Percentiles rank a stretch among this genome's conserved stretches.
These are phyloP conservation scores for Halichoerus grypus DNA, from an alignment of 2,113 vertebrate genomes.

Conservation along the genomic window DNA sequence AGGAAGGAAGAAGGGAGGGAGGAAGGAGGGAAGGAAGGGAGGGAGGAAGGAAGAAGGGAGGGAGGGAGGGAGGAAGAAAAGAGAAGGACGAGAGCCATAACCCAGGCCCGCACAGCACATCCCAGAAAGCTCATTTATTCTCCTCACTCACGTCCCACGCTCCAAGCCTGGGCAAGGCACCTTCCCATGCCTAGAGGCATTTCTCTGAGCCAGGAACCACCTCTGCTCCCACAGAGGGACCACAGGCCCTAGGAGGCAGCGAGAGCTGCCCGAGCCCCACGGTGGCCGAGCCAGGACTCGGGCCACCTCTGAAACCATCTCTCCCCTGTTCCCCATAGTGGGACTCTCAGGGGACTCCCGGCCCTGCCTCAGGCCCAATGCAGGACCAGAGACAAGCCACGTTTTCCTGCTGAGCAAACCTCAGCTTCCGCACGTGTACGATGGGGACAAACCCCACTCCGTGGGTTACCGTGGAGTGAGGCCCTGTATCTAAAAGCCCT, in stretches of 20 bases:
- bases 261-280: neutral
- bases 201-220: neutral
- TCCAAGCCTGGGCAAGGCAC: neutral
- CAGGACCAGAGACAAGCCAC: accelerated
- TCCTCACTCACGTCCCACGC: accelerated
- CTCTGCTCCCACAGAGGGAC: neutral
- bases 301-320: neutral
- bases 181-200: neutral
- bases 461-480: accelerated
- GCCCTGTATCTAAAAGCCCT: neutral
- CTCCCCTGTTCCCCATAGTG: accelerated
- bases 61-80: neutral
- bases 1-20: neutral
- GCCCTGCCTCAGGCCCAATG: neutral
- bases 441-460: neutral
- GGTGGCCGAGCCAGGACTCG: accelerated
- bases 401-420: neutral
- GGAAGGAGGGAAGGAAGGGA: no score
- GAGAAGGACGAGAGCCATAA: neutral
- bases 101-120: neutral
- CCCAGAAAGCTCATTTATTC: neutral
- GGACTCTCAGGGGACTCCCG: neutral
- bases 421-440: neutral
- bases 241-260: neutral
- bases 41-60: accelerated